These are phyloP conservation scores for Ophion obscuratus DNA, from an alignment of 2,888 invertebrate genomes.

Conservation along the genomic window DNA sequence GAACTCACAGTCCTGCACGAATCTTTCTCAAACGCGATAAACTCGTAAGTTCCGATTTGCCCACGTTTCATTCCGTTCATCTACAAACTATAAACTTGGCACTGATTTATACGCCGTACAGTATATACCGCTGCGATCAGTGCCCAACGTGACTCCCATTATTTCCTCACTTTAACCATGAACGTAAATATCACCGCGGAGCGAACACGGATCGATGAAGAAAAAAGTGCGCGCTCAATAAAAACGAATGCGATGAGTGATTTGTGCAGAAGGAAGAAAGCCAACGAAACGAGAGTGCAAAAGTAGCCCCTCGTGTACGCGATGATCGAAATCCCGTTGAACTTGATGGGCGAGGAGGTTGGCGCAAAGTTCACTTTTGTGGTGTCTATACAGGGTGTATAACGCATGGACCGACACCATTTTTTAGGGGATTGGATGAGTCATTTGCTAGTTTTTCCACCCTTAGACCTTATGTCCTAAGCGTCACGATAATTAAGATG, in stretches of 20 bases:
- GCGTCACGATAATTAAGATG: too few species aligned
- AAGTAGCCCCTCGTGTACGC: not conserved
- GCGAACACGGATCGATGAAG: constrained; percentile 27
- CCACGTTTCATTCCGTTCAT: constrained; percentile 7
- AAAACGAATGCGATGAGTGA: constrained; percentile 25
- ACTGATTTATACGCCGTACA: constrained; percentile 70
- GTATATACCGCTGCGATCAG: constrained; percentile 12
- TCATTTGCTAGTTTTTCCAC: too few species aligned
- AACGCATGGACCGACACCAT: too few species aligned
- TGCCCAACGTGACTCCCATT: constrained; percentile 16
- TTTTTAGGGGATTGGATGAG: too few species aligned
- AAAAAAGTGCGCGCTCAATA: constrained; percentile 1
- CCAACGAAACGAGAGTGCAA: not conserved
- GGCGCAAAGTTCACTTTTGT: too few species aligned
- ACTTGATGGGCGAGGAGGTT: not conserved
- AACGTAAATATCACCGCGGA: constrained; percentile 58
- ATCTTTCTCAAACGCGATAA: not conserved
- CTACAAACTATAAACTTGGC: not conserved
- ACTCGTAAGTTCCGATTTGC: not conserved
- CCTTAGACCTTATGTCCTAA: too few species aligned
- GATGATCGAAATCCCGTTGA: constrained; percentile 53
- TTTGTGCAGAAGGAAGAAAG: constrained; percentile 25
- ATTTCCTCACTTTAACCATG: constrained; percentile 8
- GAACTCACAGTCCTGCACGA: not conserved
- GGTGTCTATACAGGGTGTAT: too few species aligned